phyloP scores from a whole-genome alignment of 1,140 invertebrate genomes.

The Triops cancriformis region DNA sequence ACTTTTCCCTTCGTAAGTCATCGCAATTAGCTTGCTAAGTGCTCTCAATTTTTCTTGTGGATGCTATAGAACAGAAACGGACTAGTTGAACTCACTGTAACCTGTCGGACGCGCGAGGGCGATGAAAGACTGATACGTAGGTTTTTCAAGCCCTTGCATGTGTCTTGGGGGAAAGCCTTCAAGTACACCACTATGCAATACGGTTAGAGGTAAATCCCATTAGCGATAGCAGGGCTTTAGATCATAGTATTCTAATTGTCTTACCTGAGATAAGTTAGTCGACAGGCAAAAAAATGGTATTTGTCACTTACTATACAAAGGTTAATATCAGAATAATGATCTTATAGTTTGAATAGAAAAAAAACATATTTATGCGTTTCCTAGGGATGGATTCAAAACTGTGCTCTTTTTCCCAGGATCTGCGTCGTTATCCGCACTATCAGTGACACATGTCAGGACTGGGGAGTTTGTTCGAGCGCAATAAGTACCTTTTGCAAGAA shows the following conservation, averaged over 20 bases:
- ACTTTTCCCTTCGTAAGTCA: conserved; percentile 25
- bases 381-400: neutral
- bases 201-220: neutral
- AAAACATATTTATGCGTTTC: neutral
- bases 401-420: neutral
- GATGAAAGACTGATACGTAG: neutral
- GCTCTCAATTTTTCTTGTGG: neutral
- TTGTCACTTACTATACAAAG: neutral
- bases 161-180: neutral
- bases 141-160: neutral
- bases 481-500: conserved; percentile 6
- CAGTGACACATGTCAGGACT: conserved; percentile 1
- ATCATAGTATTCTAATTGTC: neutral
- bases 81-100: neutral
- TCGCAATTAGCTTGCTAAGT: neutral
- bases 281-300: neutral
- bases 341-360: neutral
- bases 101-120: neutral
- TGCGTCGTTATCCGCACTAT: neutral
- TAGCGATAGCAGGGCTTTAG: neutral
- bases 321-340: neutral
- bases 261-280: neutral
- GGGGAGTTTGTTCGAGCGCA: neutral
- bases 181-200: neutral
- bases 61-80: neutral